These are phyloP conservation scores for Takifugu bimaculatus DNA, from an alignment of 2,113 vertebrate species.

Conservation along the genomic window DNA sequence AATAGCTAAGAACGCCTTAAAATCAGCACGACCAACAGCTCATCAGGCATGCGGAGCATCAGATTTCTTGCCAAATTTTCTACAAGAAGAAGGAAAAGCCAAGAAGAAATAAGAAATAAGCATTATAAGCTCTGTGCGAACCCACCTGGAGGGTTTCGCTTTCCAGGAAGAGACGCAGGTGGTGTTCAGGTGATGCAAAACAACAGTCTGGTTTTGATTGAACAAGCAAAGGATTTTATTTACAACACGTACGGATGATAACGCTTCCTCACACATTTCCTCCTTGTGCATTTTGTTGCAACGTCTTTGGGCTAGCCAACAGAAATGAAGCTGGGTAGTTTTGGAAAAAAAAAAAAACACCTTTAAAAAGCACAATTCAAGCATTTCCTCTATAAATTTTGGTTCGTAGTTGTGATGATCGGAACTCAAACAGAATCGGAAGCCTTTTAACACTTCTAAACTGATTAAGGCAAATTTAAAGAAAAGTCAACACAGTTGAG, in stretches of 20 bases:
- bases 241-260: conserved; percentile 58
- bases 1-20: no score
- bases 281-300: conserved; percentile 46
- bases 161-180: background rate
- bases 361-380: conserved; percentile 27
- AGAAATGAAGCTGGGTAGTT: conserved; percentile 18
- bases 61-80: no score
- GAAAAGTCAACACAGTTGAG: conserved; percentile 15
- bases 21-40: no score
- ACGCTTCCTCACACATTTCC: conserved; percentile 37
- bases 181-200: background rate
- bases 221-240: conserved; percentile 75
- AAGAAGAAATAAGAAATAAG: no score
- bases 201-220: conserved; percentile 53
- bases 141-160: background rate
- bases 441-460: conserved; percentile 23
- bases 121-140: background rate
- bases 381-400: conserved; percentile 13
- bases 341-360: background rate
- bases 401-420: conserved; percentile 14
- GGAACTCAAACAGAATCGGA: conserved; percentile 14
- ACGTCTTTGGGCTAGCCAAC: conserved; percentile 63
- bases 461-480: conserved; percentile 26
- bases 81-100: no score
- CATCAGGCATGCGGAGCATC: no score